phyloP scores from a whole-genome alignment of 2,888 invertebrate genomes.

The Seira sanloemensis region DNA sequence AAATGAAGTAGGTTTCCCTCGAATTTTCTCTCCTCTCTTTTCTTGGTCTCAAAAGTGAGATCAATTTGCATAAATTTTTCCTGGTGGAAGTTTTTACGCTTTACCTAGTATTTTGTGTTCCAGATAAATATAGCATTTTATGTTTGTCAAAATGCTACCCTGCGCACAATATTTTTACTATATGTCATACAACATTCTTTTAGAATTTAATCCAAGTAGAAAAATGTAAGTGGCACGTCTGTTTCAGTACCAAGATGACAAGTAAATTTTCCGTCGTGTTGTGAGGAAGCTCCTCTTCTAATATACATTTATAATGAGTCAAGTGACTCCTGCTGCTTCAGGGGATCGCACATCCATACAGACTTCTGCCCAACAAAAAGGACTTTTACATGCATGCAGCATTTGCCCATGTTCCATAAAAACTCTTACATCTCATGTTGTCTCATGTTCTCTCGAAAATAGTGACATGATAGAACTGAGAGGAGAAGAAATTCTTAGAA shows the following conservation, averaged over 20 bases:
- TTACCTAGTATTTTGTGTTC: neutral
- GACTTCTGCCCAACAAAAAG: neutral
- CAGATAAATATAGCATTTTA: neutral
- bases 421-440: neutral
- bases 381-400: too few species aligned
- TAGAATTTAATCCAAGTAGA: neutral
- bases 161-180: neutral
- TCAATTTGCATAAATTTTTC: neutral
- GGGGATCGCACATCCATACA: neutral
- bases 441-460: neutral
- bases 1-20: too few species aligned
- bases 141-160: neutral
- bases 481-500: too few species aligned
- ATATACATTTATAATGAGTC: slow-evolving; percentile 42
- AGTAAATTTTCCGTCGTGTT: neutral
- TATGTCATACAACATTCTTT: too few species aligned
- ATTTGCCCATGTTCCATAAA: neutral
- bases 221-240: slow-evolving; percentile 1
- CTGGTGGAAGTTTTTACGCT: neutral
- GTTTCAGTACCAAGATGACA: slow-evolving; percentile 17
- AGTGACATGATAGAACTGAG: neutral
- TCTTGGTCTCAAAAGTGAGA: slow-evolving; percentile 3
- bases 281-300: neutral
- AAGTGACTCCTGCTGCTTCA: slow-evolving; percentile 1
- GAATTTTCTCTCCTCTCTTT: too few species aligned